phyloP scores from a whole-genome alignment of 1,140 invertebrate genomes.

The Sarcophaga bullata region DNA sequence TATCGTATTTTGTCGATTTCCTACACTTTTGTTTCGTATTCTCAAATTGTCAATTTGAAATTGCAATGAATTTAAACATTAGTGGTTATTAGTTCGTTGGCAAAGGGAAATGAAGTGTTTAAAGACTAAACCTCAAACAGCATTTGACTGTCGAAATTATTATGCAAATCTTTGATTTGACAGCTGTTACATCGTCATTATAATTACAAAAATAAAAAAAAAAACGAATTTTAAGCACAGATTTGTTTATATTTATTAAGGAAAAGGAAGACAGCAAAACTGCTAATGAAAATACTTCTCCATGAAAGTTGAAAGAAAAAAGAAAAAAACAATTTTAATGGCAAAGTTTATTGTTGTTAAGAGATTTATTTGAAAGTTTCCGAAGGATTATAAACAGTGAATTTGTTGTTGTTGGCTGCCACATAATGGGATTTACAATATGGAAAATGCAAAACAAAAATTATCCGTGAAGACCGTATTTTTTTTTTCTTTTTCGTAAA shows the following conservation, averaged over 20 bases:
- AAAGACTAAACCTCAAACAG: not conserved
- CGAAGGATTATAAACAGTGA: too few relatives aligned
- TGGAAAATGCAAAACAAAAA: too few relatives aligned
- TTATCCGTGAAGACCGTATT: too few relatives aligned
- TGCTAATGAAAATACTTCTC: too few relatives aligned
- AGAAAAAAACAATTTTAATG: too few relatives aligned
- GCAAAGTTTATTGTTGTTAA: too few relatives aligned
- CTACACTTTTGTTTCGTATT: not conserved
- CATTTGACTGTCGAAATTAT: slow-evolving; percentile 1
- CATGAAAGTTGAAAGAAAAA: too few relatives aligned
- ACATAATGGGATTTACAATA: too few relatives aligned
- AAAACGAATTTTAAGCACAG: not conserved
- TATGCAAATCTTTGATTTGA: slow-evolving; percentile 37
- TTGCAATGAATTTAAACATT: not conserved
- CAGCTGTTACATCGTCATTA: slow-evolving; percentile 24
- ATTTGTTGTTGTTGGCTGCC: too few relatives aligned
- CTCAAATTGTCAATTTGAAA: slow-evolving; percentile 5
- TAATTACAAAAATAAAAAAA: not conserved
- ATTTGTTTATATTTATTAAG: not conserved
- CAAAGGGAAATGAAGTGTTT: not conserved
- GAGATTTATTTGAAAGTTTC: too few relatives aligned
- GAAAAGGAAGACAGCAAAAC: not conserved
- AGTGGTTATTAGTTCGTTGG: not conserved
- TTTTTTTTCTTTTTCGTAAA: too few relatives aligned
- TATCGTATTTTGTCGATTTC: not conserved